Evolutionary conservation across 2,888 invertebrate genomes (phyloP).

Genomic region (Tuta absoluta): DNA sequence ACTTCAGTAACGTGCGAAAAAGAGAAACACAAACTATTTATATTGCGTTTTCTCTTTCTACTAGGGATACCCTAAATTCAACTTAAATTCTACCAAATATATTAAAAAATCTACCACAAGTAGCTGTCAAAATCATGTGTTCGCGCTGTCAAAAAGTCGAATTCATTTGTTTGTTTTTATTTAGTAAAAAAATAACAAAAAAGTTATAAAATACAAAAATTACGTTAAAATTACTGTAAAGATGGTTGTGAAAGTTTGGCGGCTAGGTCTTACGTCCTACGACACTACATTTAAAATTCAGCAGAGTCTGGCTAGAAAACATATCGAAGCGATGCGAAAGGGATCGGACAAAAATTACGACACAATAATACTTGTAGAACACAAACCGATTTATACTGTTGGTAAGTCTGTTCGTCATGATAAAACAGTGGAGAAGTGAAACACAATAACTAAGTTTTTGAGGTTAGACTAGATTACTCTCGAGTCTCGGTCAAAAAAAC

Average conservation of each 20-base stretch:
- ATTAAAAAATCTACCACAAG: not conserved
- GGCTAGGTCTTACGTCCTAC: constrained; percentile 66
- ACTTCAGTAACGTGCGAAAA: not conserved
- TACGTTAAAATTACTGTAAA: constrained; percentile 29
- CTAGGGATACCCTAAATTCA: not conserved
- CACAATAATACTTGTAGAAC: constrained; percentile 87
- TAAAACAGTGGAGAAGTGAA: too few relatives aligned
- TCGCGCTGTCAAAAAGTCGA: not conserved
- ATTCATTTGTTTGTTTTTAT: constrained; percentile 8
- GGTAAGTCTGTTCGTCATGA: constrained; percentile 68
- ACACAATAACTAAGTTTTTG: too few relatives aligned
- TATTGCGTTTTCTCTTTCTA: constrained; percentile 1
- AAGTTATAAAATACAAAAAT: not conserved
- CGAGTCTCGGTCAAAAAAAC: too few relatives aligned
- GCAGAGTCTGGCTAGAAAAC: constrained; percentile 61
- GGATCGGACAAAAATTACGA: constrained; percentile 67
- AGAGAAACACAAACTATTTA: not conserved
- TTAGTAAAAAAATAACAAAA: not conserved
- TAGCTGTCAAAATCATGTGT: constrained; percentile 8
- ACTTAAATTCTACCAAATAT: not conserved
- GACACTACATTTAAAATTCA: constrained; percentile 73
- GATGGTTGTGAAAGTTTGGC: constrained; percentile 75
- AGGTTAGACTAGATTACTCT: too few relatives aligned
- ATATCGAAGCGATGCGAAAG: constrained; percentile 65
- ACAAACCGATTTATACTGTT: constrained; percentile 96